Conservation (phyloP, 2,888 invertebrate genomes). For the Norana najaformis region DNA sequence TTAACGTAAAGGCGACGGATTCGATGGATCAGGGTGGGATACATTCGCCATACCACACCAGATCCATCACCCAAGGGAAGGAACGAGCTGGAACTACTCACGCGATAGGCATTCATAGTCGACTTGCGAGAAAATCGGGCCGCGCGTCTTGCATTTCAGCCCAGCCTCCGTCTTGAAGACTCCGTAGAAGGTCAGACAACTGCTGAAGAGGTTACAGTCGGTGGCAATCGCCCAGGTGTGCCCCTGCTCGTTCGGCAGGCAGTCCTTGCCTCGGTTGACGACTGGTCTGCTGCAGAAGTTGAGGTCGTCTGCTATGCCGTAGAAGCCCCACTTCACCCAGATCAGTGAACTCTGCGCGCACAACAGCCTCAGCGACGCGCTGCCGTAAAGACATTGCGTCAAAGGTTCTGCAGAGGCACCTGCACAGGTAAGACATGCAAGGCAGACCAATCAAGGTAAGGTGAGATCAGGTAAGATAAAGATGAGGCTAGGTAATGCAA, state of each 20-base stretch:
- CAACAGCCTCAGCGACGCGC: background rate
- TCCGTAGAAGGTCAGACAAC: background rate
- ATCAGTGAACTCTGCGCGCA: background rate
- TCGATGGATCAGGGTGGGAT: too few species aligned
- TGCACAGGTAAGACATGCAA: background rate
- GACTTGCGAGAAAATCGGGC: background rate
- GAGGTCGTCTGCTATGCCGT: background rate
- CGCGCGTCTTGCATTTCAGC: background rate
- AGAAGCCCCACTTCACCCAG: background rate
- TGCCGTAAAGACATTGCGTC: background rate
- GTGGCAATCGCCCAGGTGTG: background rate
- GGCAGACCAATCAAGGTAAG: too few species aligned
- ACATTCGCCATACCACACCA: too few species aligned
- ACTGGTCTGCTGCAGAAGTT: background rate
- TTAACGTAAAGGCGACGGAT: too few species aligned
- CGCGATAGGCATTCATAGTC: background rate
- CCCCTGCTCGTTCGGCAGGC: background rate
- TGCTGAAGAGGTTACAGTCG: background rate
- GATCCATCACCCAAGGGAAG: too few species aligned
- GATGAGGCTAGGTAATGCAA: too few species aligned
- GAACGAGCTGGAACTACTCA: background rate
- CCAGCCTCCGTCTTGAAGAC: background rate
- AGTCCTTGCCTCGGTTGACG: background rate
- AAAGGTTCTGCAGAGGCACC: background rate
- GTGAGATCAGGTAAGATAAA: too few species aligned